These are phyloP conservation scores for Catocala nupta DNA, from an alignment of 2,888 invertebrate species.

Conservation along the genomic window DNA sequence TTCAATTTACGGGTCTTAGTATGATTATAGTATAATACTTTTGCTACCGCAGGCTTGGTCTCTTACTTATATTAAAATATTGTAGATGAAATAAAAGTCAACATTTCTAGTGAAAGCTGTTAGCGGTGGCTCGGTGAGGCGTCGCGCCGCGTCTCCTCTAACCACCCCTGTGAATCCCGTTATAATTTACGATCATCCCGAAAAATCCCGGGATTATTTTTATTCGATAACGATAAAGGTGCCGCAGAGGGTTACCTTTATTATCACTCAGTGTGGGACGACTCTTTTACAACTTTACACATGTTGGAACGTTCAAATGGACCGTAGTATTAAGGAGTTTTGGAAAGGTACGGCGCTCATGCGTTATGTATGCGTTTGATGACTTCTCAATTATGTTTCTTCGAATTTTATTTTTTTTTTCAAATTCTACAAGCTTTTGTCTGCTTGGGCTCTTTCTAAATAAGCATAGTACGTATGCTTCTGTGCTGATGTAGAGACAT, in stretches of 20 bases:
- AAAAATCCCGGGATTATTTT: slow-evolving; percentile 86
- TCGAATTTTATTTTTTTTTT: neutral
- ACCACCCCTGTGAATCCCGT: slow-evolving; percentile 75
- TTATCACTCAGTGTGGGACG: slow-evolving; percentile 83
- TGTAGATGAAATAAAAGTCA: slow-evolving; percentile 46
- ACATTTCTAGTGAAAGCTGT: slow-evolving; percentile 56
- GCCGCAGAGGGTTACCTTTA: slow-evolving; percentile 85
- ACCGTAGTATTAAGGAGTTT: slow-evolving; percentile 51
- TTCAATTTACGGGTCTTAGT: no score
- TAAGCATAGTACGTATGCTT: no score
- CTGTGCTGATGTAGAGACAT: no score
- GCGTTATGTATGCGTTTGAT: slow-evolving; percentile 4
- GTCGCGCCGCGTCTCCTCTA: slow-evolving; percentile 58
- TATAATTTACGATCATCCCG: slow-evolving; percentile 87
- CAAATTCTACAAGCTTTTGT: no score
- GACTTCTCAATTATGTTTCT: neutral
- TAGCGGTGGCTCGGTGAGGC: slow-evolving; percentile 44
- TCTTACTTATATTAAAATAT: slow-evolving; percentile 17
- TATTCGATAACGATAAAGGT: slow-evolving; percentile 87
- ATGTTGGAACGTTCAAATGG: slow-evolving; percentile 68
- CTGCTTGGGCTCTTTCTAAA: no score
- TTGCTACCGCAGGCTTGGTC: neutral
- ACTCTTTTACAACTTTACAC: slow-evolving; percentile 83
- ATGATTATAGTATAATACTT: neutral
- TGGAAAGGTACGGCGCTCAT: slow-evolving; percentile 27